A percentile compares a stretch with the other conserved stretches of the same genome.
Evolutionary conservation across 2,797 vertebrate species (phyloP).

Genomic region (Bucorvus abyssinicus): DNA sequence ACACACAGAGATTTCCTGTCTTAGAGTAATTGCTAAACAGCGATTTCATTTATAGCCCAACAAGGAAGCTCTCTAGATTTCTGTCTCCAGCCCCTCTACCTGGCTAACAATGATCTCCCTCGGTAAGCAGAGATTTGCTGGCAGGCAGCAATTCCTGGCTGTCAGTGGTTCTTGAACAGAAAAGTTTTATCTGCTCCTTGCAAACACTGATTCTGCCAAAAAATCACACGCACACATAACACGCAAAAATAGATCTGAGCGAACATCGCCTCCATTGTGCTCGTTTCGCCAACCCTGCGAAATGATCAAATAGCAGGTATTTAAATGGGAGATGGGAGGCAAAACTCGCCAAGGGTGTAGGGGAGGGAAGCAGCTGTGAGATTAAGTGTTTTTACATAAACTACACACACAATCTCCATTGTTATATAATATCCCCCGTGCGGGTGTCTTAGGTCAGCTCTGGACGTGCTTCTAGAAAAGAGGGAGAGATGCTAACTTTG

Average conservation of each 20-base stretch:
- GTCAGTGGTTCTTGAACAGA: constrained; percentile 53
- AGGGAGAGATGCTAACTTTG: background rate
- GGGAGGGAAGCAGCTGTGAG: constrained; percentile 40
- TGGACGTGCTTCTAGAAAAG: background rate
- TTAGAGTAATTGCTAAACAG: constrained; percentile 69
- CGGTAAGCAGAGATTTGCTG: constrained; percentile 73
- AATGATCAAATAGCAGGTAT: constrained; percentile 70
- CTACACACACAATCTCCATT: constrained; percentile 18
- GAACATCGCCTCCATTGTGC: constrained; percentile 74
- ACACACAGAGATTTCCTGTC: constrained; percentile 55
- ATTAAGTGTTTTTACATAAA: constrained; percentile 61
- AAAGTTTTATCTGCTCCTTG: constrained; percentile 78
- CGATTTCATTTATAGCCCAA: constrained; percentile 63
- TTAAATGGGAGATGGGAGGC: constrained; percentile 45
- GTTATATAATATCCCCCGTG: background rate
- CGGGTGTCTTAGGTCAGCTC: background rate
- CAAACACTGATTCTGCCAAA: constrained; percentile 75
- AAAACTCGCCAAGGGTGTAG: constrained; percentile 2
- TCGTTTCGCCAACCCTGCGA: constrained; percentile 66
- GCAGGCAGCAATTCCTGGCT: constrained; percentile 71
- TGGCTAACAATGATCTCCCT: constrained; percentile 72
- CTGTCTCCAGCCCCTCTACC: constrained; percentile 52
- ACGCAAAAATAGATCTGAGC: constrained; percentile 66
- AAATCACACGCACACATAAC: constrained; percentile 11
- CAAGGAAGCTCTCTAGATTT: constrained; percentile 57